phyloP scores from a whole-genome alignment of 2,888 invertebrate genomes.

The Seira musarum region DNA sequence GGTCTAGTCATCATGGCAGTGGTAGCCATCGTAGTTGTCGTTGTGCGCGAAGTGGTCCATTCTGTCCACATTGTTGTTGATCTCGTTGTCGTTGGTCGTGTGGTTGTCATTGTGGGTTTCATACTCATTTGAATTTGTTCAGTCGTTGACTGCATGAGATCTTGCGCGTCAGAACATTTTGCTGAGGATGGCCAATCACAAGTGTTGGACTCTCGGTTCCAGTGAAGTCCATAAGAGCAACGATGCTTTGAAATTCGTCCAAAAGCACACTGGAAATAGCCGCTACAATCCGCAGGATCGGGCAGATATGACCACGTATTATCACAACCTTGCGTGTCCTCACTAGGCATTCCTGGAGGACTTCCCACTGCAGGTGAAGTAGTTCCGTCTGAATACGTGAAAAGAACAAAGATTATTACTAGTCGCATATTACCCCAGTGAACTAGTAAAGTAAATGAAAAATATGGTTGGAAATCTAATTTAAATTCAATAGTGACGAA shows the following conservation, averaged over 20 bases:
- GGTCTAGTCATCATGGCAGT: slow-evolving; percentile 26
- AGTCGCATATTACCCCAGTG: neutral
- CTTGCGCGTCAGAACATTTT: slow-evolving; percentile 49
- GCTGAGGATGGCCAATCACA: slow-evolving; percentile 81
- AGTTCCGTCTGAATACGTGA: neutral
- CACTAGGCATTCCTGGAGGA: neutral
- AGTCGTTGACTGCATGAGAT: slow-evolving; percentile 26
- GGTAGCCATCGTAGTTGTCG: slow-evolving; percentile 6
- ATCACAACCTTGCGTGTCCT: slow-evolving; percentile 28
- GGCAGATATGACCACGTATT: slow-evolving; percentile 47
- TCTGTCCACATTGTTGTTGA: slow-evolving; percentile 19
- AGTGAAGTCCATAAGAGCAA: slow-evolving; percentile 84
- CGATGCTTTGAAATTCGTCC: slow-evolving; percentile 80
- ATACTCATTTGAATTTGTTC: neutral
- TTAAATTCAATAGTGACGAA: too few species aligned
- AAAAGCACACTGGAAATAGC: slow-evolving; percentile 84
- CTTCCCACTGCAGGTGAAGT: neutral
- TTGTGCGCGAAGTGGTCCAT: slow-evolving; percentile 31
- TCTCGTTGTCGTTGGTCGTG: slow-evolving; percentile 33
- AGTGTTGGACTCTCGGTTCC: slow-evolving; percentile 79
- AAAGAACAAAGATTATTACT: neutral
- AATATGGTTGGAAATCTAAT: too few species aligned
- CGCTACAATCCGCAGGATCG: slow-evolving; percentile 76
- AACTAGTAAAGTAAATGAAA: neutral
- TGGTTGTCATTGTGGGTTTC: slow-evolving; percentile 6